phyloP scores from a whole-genome alignment of 2,888 invertebrate genomes.

The Oeneis ivallda region DNA sequence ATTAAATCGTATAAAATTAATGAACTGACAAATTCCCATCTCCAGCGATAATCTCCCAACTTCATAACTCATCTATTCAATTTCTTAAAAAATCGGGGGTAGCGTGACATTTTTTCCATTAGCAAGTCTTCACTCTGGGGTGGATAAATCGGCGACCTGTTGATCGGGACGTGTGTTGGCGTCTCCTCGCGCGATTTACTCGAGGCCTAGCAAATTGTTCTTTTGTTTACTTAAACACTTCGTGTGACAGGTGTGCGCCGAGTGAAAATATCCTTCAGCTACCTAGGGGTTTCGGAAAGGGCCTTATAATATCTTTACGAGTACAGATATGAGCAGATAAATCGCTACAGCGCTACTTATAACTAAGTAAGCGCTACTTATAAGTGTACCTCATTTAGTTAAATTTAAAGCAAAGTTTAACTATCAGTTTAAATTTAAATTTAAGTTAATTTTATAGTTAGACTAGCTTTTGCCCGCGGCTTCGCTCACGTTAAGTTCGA shows the following conservation, averaged over 20 bases:
- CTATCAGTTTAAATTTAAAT: too few species aligned
- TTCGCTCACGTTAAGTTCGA: too few species aligned
- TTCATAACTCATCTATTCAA: conserved; percentile 65
- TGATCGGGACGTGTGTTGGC: conserved; percentile 58
- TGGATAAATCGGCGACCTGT: conserved; percentile 75
- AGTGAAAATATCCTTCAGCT: conserved; percentile 8
- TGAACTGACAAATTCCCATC: conserved; percentile 54
- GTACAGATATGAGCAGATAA: not conserved
- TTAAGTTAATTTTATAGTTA: too few species aligned
- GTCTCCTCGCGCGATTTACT: conserved; percentile 49
- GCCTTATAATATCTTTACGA: not conserved
- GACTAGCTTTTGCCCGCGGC: too few species aligned
- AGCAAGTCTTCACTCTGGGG: conserved; percentile 54
- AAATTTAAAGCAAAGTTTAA: not conserved
- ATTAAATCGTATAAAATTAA: conserved; percentile 49
- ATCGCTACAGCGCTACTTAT: not conserved
- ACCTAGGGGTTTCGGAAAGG: conserved; percentile 6
- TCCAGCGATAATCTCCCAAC: conserved; percentile 53
- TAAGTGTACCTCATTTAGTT: not conserved
- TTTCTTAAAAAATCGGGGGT: conserved; percentile 58
- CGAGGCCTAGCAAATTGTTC: conserved; percentile 64
- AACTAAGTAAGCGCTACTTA: conserved; percentile 5
- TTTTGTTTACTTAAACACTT: conserved; percentile 51
- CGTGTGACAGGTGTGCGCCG: conserved; percentile 27
- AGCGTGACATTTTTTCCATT: conserved; percentile 73